phyloP scores from a whole-genome alignment of 2,113 vertebrate species.

The Anoplopoma fimbria region DNA sequence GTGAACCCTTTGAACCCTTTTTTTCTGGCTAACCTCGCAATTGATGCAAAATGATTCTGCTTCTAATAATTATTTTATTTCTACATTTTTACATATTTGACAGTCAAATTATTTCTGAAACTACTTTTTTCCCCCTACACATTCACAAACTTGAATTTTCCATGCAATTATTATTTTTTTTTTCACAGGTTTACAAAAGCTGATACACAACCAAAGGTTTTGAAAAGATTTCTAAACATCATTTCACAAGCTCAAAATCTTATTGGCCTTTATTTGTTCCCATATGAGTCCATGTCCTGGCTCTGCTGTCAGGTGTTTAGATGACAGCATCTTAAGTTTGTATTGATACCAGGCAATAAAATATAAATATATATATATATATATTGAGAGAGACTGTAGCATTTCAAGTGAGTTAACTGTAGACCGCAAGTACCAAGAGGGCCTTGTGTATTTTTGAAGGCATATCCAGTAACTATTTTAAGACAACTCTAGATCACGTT shows the following conservation, averaged over 20 bases:
- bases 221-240: background rate
- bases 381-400: slow-evolving; percentile 18
- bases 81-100: background rate
- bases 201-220: slow-evolving; percentile 3
- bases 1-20: slow-evolving; percentile 10
- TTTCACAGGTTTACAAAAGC: slow-evolving; percentile 15
- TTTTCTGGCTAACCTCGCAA: background rate
- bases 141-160: background rate
- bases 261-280: slow-evolving; percentile 15
- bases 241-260: slow-evolving; percentile 10
- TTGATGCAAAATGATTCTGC: background rate
- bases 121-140: background rate
- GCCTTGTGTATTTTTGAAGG: slow-evolving; percentile 50
- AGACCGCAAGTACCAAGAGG: slow-evolving; percentile 46
- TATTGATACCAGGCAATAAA: slow-evolving; percentile 21
- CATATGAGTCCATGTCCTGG: background rate
- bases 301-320: slow-evolving; percentile 13
- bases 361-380: background rate
- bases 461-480: slow-evolving; percentile 51
- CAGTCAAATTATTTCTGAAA: background rate
- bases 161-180: slow-evolving; percentile 2
- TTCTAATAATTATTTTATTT: background rate
- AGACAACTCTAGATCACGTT: slow-evolving; percentile 69
- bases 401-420: slow-evolving; percentile 39
- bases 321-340: slow-evolving; percentile 17